Percentiles rank a stretch among this genome's conserved stretches.
Evolutionary conservation across 1,140 invertebrate genomes (phyloP).

Genomic region (Bombus polaris): DNA sequence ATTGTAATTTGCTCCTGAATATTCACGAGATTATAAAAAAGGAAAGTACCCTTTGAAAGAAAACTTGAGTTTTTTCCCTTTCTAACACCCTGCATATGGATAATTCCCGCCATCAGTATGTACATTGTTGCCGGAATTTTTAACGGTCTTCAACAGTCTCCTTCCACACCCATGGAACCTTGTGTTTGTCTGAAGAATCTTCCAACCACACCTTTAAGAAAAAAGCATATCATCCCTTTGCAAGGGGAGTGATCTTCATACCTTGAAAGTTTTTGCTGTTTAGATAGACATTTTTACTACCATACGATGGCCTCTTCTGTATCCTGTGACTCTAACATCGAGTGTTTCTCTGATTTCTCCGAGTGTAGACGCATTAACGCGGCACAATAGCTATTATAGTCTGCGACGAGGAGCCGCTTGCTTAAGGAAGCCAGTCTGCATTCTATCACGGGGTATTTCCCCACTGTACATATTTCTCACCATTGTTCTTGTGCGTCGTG

Average conservation of each 20-base stretch:
- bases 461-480: not conserved
- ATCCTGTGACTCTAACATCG: not conserved
- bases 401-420: not conserved
- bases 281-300: not conserved
- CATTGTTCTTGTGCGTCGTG: not conserved
- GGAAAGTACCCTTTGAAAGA: not conserved
- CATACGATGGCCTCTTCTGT: slow-evolving; percentile 10
- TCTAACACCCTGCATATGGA: not conserved
- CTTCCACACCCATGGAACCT: not conserved
- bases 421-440: not conserved
- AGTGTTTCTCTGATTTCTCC: slow-evolving; percentile 2
- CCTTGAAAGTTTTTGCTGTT: not conserved
- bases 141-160: not conserved
- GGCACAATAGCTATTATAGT: not conserved
- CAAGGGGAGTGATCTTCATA: slow-evolving; percentile 15
- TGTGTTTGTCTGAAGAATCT: not conserved
- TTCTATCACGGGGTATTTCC: not conserved
- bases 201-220: slow-evolving; percentile 3
- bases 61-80: not conserved
- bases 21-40: not conserved
- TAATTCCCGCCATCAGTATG: slow-evolving; percentile 17
- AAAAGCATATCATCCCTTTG: slow-evolving; percentile 21
- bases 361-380: not conserved
- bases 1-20: not conserved
- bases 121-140: slow-evolving; percentile 20